phyloP scores from a whole-genome alignment of 2,888 invertebrate genomes.

The Formica aserva region DNA sequence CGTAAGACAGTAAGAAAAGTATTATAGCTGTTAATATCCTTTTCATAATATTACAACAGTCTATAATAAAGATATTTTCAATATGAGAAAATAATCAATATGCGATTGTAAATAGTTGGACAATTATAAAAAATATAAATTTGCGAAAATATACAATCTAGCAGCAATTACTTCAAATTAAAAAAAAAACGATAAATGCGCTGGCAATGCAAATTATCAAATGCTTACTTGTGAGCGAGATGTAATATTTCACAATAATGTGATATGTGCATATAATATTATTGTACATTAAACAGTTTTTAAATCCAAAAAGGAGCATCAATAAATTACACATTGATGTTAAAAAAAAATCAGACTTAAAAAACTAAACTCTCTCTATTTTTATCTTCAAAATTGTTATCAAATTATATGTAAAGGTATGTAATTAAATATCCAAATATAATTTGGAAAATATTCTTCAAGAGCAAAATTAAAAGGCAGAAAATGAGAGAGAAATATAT shows the following conservation, averaged over 20 bases:
- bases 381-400: background rate
- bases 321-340: background rate
- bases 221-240: background rate
- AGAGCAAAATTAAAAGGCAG: background rate
- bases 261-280: background rate
- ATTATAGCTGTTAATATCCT: conserved; percentile 12
- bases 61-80: background rate
- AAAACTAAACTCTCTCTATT: background rate
- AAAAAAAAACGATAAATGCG: background rate
- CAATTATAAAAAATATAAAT: background rate
- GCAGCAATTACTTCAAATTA: background rate
- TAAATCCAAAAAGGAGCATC: background rate
- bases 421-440: conserved; percentile 10
- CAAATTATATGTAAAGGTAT: background rate
- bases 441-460: background rate
- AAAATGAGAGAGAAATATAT: background rate
- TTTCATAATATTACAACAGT: background rate
- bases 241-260: background rate
- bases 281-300: background rate
- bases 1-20: background rate
- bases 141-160: background rate
- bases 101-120: conserved; percentile 2
- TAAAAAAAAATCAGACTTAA: background rate
- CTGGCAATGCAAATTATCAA: background rate
- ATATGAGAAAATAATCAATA: background rate